Base-by-base conservation (phyloP, 2,113 vertebrate genomes). In the Nestor notabilis region DNA sequence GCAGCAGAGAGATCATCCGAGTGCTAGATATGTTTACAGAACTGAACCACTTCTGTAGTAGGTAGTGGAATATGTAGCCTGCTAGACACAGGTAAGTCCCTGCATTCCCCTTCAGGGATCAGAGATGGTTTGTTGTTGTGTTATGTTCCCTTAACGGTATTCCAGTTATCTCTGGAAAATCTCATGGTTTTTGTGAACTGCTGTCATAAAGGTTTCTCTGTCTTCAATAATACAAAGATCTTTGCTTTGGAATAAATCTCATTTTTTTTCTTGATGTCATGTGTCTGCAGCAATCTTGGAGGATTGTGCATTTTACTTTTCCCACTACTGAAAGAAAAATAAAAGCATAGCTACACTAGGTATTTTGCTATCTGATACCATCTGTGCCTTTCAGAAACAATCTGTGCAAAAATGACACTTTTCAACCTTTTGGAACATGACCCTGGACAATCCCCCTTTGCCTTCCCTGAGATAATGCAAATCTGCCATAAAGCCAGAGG, bases 1-100 rank as follows among this genome's bases (percentile, higher is more conserved):
- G 81, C 37, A 78, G 50, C 16, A 64, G 55, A 90, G 83, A 80
- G 63, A 93, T 74, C 80, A 93, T 35, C 43, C 87, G 69, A 20
- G 65, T 91, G 55, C 81, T 69, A 71, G 81, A 31, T 50, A 8
- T 71, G 80, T 91, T 97, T 95, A 89, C 72, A 94, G 80, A 75
- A 70, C 46, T 31, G 68, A 86, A 80, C 65, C 0, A 0, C 86
- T 95, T 80, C 71, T n/a, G 35, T 29, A 31, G 24, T 35, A 74
- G 56, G 56, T n/a, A 55, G 46, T 8, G 15, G 85, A 52, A 35
- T 29, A 56, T 9, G n/a, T n/a, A 69, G 37, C 27, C 41, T 77
- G 56, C 24, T 61, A 86, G 90, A 70, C n/a, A 46, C 28, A 69
- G 52, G 53, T 92, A 77, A 92, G 46, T 56, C 66, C 25, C 63